Percentiles rank a stretch among this genome's conserved stretches.
Conservation (phyloP, 1,140 invertebrate species). For the Drosophila yakuba region DNA sequence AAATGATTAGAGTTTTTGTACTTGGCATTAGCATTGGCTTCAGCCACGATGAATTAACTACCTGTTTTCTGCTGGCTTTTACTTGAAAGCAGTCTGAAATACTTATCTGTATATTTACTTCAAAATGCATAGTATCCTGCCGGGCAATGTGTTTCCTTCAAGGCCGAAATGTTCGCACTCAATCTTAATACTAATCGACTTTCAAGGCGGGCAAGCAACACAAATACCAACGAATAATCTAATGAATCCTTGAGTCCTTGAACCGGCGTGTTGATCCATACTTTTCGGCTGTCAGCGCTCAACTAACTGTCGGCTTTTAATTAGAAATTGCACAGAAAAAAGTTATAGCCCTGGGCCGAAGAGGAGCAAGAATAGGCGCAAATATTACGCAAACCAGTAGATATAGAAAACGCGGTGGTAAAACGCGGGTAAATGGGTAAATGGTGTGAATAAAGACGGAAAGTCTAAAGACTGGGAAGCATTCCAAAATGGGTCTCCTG, state of each 20-base stretch:
- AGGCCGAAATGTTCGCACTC: not conserved
- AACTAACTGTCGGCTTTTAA: conserved; percentile 45
- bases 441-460: no score
- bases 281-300: conserved; percentile 36
- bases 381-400: conserved; percentile 28
- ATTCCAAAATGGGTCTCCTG: conserved; percentile 61
- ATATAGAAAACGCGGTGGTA: conserved; percentile 2
- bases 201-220: not conserved
- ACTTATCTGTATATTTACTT: conserved; percentile 10
- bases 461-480: conserved; percentile 2
- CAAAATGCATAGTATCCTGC: conserved; percentile 9
- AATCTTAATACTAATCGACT: conserved; percentile 27
- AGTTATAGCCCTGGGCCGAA: conserved; percentile 9
- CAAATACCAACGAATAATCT: not conserved
- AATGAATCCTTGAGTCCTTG: conserved; percentile 1
- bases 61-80: no score
- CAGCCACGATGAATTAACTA: no score
- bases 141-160: not conserved
- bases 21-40: no score
- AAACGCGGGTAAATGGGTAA: not conserved
- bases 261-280: conserved; percentile 29
- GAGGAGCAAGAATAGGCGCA: conserved; percentile 17
- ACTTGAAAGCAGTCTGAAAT: not conserved
- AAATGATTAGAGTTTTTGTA: not conserved
- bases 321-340: conserved; percentile 42